Evolutionary conservation across 2,113 vertebrate genomes (phyloP).

Genomic region (Phyllostomus discolor): DNA sequence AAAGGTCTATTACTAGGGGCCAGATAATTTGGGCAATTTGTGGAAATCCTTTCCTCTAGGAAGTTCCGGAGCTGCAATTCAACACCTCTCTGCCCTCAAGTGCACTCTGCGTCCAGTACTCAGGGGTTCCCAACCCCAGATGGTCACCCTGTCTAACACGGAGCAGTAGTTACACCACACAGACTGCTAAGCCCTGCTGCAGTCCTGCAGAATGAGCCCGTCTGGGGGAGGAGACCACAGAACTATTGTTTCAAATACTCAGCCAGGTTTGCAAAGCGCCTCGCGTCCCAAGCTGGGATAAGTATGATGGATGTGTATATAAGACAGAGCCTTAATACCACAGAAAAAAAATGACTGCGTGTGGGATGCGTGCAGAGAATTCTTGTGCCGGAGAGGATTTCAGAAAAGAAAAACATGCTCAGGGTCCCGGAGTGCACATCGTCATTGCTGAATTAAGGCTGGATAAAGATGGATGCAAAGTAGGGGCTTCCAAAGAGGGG

Average conservation of each 20-base stretch:
- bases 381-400: not conserved
- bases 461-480: not conserved
- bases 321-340: not conserved
- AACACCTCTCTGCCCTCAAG: not conserved
- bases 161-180: fast-evolving
- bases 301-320: not conserved
- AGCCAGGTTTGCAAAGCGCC: not conserved
- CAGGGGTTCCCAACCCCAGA: too few relatives aligned
- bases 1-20: not conserved
- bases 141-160: not conserved
- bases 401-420: not conserved
- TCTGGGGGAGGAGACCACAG: not conserved
- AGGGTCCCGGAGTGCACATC: not conserved
- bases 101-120: not conserved
- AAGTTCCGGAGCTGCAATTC: not conserved
- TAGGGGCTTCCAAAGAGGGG: not conserved
- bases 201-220: not conserved
- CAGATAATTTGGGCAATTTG: not conserved
- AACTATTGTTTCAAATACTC: not conserved
- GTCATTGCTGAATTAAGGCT: not conserved
- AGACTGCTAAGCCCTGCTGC: not conserved
- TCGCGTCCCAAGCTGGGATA: not conserved
- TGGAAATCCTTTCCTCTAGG: not conserved
- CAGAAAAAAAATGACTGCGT: not conserved
- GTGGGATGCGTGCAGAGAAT: not conserved